Conservation (phyloP, 2,113 vertebrate genomes). For the Symphodus melops region DNA sequence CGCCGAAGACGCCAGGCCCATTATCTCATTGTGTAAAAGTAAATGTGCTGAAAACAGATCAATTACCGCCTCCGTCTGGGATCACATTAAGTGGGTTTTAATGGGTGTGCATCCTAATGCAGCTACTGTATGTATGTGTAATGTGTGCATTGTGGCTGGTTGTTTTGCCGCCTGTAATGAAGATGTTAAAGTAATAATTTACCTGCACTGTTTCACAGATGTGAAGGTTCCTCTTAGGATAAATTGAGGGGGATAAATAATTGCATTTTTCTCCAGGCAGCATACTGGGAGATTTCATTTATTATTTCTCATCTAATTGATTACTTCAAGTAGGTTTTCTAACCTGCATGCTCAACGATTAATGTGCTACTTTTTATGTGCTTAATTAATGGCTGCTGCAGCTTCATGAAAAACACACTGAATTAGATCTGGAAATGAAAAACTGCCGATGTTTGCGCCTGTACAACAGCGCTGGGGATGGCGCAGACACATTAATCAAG, state of each 20-base stretch:
- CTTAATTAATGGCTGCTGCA: conserved; percentile 74
- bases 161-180: conserved; percentile 6
- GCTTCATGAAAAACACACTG: conserved; percentile 70
- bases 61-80: conserved; percentile 27
- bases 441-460: conserved; percentile 26
- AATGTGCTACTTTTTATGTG: conserved; percentile 68
- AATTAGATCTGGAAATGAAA: conserved; percentile 71
- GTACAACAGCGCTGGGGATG: conserved; percentile 30
- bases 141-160: background rate
- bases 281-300: conserved; percentile 48
- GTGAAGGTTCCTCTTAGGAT: conserved; percentile 30
- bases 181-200: conserved; percentile 56
- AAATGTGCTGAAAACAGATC: conserved; percentile 63
- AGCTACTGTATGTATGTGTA: background rate
- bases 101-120: background rate
- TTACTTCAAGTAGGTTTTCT: conserved; percentile 57
- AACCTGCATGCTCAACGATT: conserved; percentile 62
- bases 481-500: conserved; percentile 64
- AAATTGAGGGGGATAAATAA: conserved; percentile 51
- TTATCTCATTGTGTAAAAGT: conserved; percentile 65
- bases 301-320: conserved; percentile 78
- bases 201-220: conserved; percentile 54
- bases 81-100: conserved; percentile 15
- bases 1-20: conserved; percentile 27
- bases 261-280: conserved; percentile 53